phyloP scores from a whole-genome alignment of 2,113 vertebrate species.

The Siniperca chuatsi region DNA sequence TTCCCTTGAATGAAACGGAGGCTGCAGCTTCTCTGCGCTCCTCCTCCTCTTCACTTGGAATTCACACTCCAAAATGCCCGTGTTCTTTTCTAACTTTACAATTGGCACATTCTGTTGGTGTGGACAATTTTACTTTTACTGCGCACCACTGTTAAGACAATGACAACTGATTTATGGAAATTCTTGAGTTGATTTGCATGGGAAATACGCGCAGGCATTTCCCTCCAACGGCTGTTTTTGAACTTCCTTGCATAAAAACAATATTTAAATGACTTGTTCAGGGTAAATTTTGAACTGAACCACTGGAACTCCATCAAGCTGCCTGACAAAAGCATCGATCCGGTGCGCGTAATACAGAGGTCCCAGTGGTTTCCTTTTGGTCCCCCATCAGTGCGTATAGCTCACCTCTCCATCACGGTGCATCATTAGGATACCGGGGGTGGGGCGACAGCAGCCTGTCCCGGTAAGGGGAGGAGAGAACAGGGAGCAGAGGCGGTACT shows the following conservation, averaged over 20 bases:
- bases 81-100: slow-evolving; percentile 7
- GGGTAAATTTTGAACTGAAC: slow-evolving; percentile 4
- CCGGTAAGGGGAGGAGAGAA: slow-evolving; percentile 90
- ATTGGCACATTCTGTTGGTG: neutral
- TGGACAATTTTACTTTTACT: neutral
- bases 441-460: slow-evolving; percentile 83
- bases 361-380: slow-evolving; percentile 26
- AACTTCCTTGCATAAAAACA: slow-evolving; percentile 17
- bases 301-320: slow-evolving; percentile 1
- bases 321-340: neutral
- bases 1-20: slow-evolving; percentile 22
- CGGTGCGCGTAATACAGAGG: slow-evolving; percentile 41
- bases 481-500: slow-evolving; percentile 89
- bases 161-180: slow-evolving; percentile 49
- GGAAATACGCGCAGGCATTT: slow-evolving; percentile 29
- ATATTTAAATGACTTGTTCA: neutral
- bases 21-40: slow-evolving; percentile 25
- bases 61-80: neutral
- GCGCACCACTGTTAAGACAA: neutral
- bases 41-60: slow-evolving; percentile 14
- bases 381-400: slow-evolving; percentile 39
- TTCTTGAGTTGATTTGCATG: slow-evolving; percentile 48
- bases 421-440: slow-evolving; percentile 82
- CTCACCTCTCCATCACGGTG: slow-evolving; percentile 75
- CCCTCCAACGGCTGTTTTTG: neutral